Evolutionary conservation across 2,113 vertebrate genomes (phyloP).

Genomic region (Neodontobutis hainanensis): DNA sequence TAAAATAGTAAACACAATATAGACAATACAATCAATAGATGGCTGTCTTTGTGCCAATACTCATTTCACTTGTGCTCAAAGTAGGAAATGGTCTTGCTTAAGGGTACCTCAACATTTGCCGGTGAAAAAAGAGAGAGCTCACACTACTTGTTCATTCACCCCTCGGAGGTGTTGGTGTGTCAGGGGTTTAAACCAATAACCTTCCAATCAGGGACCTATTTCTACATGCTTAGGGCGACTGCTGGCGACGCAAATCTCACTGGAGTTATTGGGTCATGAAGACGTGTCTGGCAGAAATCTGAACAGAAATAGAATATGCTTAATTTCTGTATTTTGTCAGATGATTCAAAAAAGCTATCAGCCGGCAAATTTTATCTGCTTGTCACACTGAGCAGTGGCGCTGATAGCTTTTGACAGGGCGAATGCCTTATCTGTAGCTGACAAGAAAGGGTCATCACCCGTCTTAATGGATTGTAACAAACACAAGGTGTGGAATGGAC

Average conservation of each 20-base stretch:
- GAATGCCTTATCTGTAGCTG: constrained; percentile 45
- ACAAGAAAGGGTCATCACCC: constrained; percentile 42
- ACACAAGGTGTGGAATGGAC: constrained; percentile 14
- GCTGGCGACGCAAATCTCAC: constrained; percentile 32
- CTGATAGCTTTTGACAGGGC: constrained; percentile 51
- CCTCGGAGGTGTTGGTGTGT: constrained; percentile 39
- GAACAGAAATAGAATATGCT: constrained; percentile 41
- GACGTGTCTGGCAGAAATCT: constrained; percentile 44
- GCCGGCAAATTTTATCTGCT: constrained; percentile 46
- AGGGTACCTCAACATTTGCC: constrained; percentile 54
- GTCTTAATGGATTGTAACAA: constrained; percentile 48
- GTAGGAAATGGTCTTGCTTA: constrained; percentile 62
- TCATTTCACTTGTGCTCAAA: constrained; percentile 36
- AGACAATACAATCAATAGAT: constrained; percentile 20
- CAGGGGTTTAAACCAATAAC: constrained; percentile 64
- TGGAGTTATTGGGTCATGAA: constrained; percentile 62
- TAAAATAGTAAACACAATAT: not conserved
- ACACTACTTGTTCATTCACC: constrained; percentile 33
- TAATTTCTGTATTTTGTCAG: constrained; percentile 53
- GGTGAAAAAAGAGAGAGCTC: constrained; percentile 6
- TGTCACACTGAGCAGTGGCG: constrained; percentile 33
- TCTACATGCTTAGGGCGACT: constrained; percentile 48
- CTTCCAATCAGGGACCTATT: constrained; percentile 54
- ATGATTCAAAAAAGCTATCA: constrained; percentile 47
- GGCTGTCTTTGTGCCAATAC: constrained; percentile 9